Base-by-base conservation (phyloP, 2,797 vertebrate species). In the Carduelis carduelis region DNA sequence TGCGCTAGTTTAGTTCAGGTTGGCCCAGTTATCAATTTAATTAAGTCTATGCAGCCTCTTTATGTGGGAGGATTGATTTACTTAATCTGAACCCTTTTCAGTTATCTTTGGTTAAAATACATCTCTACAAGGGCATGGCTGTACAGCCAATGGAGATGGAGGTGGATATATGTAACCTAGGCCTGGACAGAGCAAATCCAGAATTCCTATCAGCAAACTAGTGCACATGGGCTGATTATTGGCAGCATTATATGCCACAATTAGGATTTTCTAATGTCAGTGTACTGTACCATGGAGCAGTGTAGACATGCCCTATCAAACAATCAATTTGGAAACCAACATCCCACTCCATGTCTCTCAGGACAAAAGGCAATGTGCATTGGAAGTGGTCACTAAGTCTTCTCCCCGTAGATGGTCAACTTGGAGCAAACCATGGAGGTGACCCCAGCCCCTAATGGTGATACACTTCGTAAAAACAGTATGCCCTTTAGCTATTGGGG, bases 11-110 rank as follows among this genome's bases (percentile, higher is more conserved):
- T 87, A 90, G 89, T 91, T 77, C 60, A 89, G 20, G 46, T 89
- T 94, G 92, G 77, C 81, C 78, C 78, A 95, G 37, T 82, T 93
- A 95, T 49, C 78, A 71, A 61, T 92, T 72, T 95, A 94, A 93
- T 95, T 91, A 95, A 88, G 86, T 89, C 83, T 95, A 52, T 77
- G 68, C 71, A 91, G 32, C 35, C 28, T 61, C 35, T 86, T 70
- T 74, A 71, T 71, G 72, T 85, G 69, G 72, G 82, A 86, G 50
- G 66, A 85, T 47, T 77, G 30, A 79, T 89, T 94, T 94, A 60
- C 60, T 90, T 95, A 92, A 74, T 82, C 21, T 82, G 74, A 89
- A 84, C 41, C 4, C 37, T 94, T 90, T 83, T 83, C 37, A 59
- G 44, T 50, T 52, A 64, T 12, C 72, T 93, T 86, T 83, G 50